Conservation (phyloP, 2,888 invertebrate species). For the Entomobrya proxima region DNA sequence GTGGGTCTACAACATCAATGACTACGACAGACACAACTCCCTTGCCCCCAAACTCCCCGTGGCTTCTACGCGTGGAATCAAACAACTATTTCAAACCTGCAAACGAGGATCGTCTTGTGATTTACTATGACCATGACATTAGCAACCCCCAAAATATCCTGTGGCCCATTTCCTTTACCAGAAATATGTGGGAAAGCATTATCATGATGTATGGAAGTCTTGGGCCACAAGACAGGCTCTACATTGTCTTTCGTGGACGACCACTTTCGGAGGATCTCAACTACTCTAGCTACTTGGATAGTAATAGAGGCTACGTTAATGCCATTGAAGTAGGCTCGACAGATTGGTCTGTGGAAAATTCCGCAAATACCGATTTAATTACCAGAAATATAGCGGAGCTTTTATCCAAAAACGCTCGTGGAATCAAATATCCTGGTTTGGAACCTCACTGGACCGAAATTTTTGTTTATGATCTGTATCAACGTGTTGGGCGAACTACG, state of each 20-base stretch:
- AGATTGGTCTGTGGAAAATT: conserved; percentile 40
- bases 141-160: background rate
- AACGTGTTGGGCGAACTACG: background rate
- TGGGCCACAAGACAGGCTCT: background rate
- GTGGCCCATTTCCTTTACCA: conserved; percentile 37
- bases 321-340: conserved; percentile 40
- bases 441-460: conserved; percentile 41
- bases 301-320: background rate
- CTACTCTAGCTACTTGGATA: conserved; percentile 41
- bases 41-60: background rate
- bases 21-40: background rate
- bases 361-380: conserved; percentile 9
- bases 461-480: conserved; percentile 42
- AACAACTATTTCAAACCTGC: background rate
- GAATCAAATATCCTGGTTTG: conserved; percentile 7
- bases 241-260: conserved; percentile 19
- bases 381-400: conserved; percentile 23
- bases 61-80: background rate
- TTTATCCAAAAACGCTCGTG: conserved; percentile 1
- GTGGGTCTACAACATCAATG: background rate
- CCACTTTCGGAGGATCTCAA: background rate
- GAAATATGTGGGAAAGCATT: conserved; percentile 37
- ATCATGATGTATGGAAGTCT: conserved; percentile 39
- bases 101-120: conserved; percentile 10
- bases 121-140: conserved; percentile 34